A percentile compares a stretch with the other conserved stretches of the same genome.
phyloP scores from a whole-genome alignment of 2,888 invertebrate genomes.

The Melinaea menophilus region DNA sequence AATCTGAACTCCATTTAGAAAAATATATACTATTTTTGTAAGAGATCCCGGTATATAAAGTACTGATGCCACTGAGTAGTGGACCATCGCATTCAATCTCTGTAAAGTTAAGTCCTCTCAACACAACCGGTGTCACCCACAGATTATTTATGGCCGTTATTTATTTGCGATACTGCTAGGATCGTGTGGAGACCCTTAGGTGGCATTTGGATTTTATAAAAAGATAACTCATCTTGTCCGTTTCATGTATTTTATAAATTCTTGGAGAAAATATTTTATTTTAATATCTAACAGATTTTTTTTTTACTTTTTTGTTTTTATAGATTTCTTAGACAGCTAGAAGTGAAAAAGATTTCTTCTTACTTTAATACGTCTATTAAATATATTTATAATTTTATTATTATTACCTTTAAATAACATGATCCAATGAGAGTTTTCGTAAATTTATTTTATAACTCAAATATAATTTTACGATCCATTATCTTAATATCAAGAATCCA shows the following conservation, averaged over 20 bases:
- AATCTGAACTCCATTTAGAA: no score
- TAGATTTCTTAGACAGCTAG: no score
- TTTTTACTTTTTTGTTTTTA: no score
- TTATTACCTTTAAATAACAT: no score
- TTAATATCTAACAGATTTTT: no score
- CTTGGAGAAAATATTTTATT: not conserved
- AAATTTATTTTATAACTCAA: no score
- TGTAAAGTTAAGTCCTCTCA: slow-evolving; percentile 63
- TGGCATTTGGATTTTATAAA: not conserved
- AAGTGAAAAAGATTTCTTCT: no score
- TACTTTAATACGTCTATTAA: no score
- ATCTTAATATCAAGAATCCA: slow-evolving; percentile 2
- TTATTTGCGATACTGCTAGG: slow-evolving; percentile 55
- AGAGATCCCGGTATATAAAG: no score
- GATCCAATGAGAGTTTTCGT: no score
- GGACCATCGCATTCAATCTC: slow-evolving; percentile 37
- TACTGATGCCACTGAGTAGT: slow-evolving; percentile 42
- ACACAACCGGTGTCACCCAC: slow-evolving; percentile 64
- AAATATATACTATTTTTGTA: no score
- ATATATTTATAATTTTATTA: no score
- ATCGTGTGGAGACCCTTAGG: slow-evolving; percentile 34
- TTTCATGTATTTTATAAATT: not conserved
- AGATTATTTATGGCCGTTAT: slow-evolving; percentile 73
- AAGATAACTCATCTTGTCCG: not conserved
- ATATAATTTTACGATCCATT: not conserved